These are phyloP conservation scores for Zaprionus gabonicus DNA, from an alignment of 1,140 invertebrate genomes.

Conservation along the genomic window DNA sequence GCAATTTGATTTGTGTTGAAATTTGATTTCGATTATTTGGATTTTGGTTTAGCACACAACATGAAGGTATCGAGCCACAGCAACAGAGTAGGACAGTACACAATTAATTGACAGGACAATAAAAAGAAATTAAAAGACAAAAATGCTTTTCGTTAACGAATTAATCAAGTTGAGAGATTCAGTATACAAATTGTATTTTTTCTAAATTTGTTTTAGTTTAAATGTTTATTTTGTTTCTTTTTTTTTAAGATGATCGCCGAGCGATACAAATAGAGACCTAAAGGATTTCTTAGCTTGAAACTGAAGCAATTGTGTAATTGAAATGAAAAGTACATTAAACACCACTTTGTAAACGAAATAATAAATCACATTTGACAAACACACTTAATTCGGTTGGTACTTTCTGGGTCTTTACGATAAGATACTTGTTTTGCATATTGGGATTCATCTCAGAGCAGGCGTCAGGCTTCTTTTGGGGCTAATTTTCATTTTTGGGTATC, in stretches of 20 bases:
- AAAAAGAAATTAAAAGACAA: constrained; percentile 84
- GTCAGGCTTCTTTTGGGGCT: constrained; percentile 47
- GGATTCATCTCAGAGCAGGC: constrained; percentile 36
- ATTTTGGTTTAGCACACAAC: constrained; percentile 81
- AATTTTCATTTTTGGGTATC: constrained; percentile 9
- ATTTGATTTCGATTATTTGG: constrained; percentile 59
- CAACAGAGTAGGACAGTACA: constrained; percentile 86
- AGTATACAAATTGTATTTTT: constrained; percentile 31
- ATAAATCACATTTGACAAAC: constrained; percentile 79
- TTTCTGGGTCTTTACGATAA: constrained; percentile 12
- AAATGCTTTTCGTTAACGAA: constrained; percentile 83
- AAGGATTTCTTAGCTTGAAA: constrained; percentile 43
- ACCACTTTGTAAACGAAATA: constrained; percentile 40
- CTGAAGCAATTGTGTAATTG: constrained; percentile 45
- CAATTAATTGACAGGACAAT: constrained; percentile 87
- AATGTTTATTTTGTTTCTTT: constrained; percentile 3
- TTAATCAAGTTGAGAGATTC: constrained; percentile 64
- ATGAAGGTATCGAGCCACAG: constrained; percentile 86
- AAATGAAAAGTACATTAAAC: constrained; percentile 58
- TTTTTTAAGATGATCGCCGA: constrained; percentile 43
- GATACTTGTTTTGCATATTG: constrained; percentile 31
- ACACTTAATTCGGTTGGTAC: constrained; percentile 66
- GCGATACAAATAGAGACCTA: constrained; percentile 39
- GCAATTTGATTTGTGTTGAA: constrained; percentile 71
- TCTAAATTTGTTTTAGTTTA: constrained; percentile 25